phyloP scores from a whole-genome alignment of 2,113 vertebrate species.

The Microtus montanus region DNA sequence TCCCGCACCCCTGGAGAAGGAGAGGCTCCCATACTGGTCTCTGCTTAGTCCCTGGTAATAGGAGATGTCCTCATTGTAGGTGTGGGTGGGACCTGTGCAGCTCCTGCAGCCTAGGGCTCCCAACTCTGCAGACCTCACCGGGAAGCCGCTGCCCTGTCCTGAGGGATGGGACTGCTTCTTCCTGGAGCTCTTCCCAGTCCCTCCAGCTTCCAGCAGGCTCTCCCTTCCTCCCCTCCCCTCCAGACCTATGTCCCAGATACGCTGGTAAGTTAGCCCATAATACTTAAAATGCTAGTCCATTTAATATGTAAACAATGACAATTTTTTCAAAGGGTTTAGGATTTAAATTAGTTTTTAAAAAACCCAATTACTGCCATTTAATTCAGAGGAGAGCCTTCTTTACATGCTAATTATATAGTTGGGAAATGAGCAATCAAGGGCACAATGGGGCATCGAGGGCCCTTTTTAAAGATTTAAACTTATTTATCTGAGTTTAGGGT shows the following conservation, averaged over 20 bases:
- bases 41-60: accelerated
- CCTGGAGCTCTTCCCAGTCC: background rate
- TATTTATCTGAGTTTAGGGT: slow-evolving; percentile 61
- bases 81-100: background rate
- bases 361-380: slow-evolving; percentile 81
- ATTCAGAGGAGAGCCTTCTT: slow-evolving; percentile 74
- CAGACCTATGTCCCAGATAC: slow-evolving; percentile 49
- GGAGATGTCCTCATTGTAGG: accelerated
- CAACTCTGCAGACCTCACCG: background rate
- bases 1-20: accelerated
- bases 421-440: slow-evolving; percentile 65
- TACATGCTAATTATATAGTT: slow-evolving; percentile 78
- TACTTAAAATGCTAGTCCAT: slow-evolving; percentile 70
- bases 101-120: background rate
- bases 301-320: slow-evolving; percentile 80
- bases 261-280: slow-evolving; percentile 74
- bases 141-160: background rate
- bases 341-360: slow-evolving; percentile 81
- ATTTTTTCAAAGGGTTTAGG: slow-evolving; percentile 77
- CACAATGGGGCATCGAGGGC: slow-evolving; percentile 64
- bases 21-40: accelerated
- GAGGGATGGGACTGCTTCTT: background rate
- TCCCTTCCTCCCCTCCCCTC: background rate
- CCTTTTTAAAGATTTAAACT: slow-evolving; percentile 66
- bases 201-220: background rate